Percentiles rank a stretch among this genome's conserved stretches.
phyloP scores from a whole-genome alignment of 1,140 invertebrate species.

The Homarus americanus region DNA sequence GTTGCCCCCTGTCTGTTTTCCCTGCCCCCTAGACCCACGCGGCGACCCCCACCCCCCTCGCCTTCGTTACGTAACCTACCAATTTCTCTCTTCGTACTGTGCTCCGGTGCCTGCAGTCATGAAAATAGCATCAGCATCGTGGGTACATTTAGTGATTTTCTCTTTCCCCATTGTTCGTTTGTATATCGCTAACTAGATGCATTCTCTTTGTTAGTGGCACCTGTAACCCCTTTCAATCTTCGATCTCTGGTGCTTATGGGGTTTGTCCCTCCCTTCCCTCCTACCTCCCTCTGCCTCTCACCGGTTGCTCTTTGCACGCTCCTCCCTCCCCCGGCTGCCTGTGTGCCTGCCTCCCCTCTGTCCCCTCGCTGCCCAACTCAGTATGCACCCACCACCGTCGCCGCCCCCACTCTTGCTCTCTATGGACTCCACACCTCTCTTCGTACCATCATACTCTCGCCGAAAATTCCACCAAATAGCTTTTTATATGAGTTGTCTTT shows the following conservation, averaged over 20 bases:
- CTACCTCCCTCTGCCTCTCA: background rate
- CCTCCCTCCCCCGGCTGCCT: background rate
- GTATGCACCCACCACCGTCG: background rate
- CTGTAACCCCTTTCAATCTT: background rate
- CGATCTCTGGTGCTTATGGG: slow-evolving; percentile 5
- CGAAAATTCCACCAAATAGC: slow-evolving; percentile 35
- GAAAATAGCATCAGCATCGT: background rate
- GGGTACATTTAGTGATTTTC: too few species aligned
- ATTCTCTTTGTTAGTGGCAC: background rate
- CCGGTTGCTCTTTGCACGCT: slow-evolving; percentile 8
- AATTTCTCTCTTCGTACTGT: background rate
- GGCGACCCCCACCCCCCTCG: background rate
- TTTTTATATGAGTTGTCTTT: slow-evolving; percentile 20
- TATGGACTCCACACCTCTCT: slow-evolving; percentile 29
- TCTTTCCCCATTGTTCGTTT: too few species aligned
- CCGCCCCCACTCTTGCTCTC: slow-evolving; percentile 16
- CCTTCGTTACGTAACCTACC: background rate
- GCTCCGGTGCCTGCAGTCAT: background rate
- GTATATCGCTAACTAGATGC: too few species aligned
- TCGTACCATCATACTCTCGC: slow-evolving; percentile 27
- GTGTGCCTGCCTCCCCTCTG: background rate
- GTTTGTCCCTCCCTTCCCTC: background rate
- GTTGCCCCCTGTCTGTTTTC: too few species aligned
- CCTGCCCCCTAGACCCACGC: too few species aligned
- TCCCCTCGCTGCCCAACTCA: background rate